These are phyloP conservation scores for Drosophila leontia DNA, from an alignment of 1,140 invertebrate species.

Conservation along the genomic window DNA sequence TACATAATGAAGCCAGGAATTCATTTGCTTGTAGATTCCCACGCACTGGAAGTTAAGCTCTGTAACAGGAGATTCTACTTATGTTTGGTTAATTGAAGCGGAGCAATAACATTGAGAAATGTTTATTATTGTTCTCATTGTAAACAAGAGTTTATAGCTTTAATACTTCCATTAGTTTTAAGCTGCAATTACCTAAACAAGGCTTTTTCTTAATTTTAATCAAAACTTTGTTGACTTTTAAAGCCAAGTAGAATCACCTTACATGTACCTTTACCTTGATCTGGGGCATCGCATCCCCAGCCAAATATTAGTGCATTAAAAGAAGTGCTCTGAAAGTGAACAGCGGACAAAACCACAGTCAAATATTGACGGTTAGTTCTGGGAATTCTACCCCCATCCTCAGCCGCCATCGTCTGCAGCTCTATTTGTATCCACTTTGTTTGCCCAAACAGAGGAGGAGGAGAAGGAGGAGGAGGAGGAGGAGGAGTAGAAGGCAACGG, in stretches of 20 bases:
- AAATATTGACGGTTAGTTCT: constrained; percentile 76
- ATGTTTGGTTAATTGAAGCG: neutral
- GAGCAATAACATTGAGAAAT: neutral
- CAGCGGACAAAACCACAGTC: constrained; percentile 31
- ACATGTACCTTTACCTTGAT: neutral
- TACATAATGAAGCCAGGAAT: constrained; percentile 18
- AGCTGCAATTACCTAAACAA: too few relatives aligned
- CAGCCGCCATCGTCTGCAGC: constrained; percentile 10
- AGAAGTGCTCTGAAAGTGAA: constrained; percentile 58
- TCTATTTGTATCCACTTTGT: constrained; percentile 49
- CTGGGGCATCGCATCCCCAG: neutral
- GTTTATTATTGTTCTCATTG: neutral
- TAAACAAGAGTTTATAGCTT: neutral
- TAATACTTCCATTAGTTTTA: neutral
- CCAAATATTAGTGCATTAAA: constrained; percentile 72
- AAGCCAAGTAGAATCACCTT: neutral
- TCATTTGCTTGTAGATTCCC: constrained; percentile 19
- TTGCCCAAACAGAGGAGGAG: constrained; percentile 31
- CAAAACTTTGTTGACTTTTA: neutral
- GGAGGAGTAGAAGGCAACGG: constrained; percentile 8
- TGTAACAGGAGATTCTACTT: neutral
- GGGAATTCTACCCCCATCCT: constrained; percentile 45
- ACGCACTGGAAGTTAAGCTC: constrained; percentile 1
- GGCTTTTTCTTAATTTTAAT: neutral
- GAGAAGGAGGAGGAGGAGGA: constrained; percentile 1